These are phyloP conservation scores for Embiotoca jacksoni DNA, from an alignment of 2,113 vertebrate species.

Conservation along the genomic window DNA sequence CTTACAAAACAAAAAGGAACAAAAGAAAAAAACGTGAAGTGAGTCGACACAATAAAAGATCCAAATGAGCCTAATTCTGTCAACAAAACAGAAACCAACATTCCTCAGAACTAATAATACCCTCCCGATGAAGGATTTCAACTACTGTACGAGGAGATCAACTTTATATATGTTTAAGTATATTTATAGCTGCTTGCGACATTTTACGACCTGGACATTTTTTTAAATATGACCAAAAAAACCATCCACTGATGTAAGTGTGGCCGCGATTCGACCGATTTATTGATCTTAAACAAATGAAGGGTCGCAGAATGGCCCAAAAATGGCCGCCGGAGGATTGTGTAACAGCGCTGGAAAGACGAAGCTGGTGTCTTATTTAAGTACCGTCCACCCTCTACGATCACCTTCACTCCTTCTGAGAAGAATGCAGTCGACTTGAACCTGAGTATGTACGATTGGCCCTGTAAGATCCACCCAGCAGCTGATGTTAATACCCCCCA, in stretches of 20 bases:
- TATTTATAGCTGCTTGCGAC: not conserved
- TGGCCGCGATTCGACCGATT: too few relatives aligned
- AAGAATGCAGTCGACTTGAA: not conserved
- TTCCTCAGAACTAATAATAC: constrained; percentile 35
- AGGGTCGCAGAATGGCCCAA: not conserved
- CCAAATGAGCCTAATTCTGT: constrained; percentile 29
- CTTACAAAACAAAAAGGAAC: constrained; percentile 28
- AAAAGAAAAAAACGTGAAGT: not conserved
- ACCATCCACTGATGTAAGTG: not conserved
- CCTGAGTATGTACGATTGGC: constrained; percentile 35
- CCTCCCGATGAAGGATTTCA: constrained; percentile 27
- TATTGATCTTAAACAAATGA: not conserved
- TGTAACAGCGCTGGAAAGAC: not conserved
- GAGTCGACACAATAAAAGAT: constrained; percentile 5
- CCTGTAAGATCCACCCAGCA: constrained; percentile 6
- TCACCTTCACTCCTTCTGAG: constrained; percentile 20
- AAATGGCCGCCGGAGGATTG: not conserved
- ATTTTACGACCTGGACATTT: not conserved
- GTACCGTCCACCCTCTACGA: constrained; percentile 1
- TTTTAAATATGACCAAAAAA: not conserved
- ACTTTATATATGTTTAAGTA: not conserved
- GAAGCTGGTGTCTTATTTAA: constrained; percentile 1
- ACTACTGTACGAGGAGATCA: not conserved
- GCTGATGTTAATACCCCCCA: not conserved
- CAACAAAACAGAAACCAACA: constrained; percentile 50